A percentile compares a stretch with the other conserved stretches of the same genome.
These are phyloP conservation scores for Nasonia vitripennis DNA, from an alignment of 1,140 invertebrate species.

Conservation along the genomic window DNA sequence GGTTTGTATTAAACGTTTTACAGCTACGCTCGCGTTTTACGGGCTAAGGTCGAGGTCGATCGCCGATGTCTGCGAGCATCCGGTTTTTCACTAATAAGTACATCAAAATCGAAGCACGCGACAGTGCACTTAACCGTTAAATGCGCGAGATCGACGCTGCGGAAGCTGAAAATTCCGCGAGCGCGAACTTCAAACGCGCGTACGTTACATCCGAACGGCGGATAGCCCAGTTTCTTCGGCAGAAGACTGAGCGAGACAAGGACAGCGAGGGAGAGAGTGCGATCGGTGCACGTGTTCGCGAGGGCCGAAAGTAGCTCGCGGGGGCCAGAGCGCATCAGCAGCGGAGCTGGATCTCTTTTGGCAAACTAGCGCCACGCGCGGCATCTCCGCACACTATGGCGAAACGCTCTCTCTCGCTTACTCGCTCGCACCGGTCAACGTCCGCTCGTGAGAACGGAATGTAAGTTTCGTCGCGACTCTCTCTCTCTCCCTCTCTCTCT, in stretches of 20 bases:
- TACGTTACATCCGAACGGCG: background rate
- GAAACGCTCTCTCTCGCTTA: slow-evolving; percentile 15
- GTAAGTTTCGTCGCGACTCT: slow-evolving; percentile 63
- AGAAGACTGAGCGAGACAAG: background rate
- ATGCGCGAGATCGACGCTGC: background rate
- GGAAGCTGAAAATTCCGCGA: background rate
- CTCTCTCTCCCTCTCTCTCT: background rate
- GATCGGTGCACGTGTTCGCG: background rate
- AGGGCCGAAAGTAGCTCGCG: background rate
- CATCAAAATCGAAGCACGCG: no score
- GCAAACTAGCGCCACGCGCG: slow-evolving; percentile 34
- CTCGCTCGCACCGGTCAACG: slow-evolving; percentile 57
- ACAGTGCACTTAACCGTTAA: no score
- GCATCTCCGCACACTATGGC: slow-evolving; percentile 36
- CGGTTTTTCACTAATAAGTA: no score
- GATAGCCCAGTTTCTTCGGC: background rate
- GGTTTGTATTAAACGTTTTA: no score
- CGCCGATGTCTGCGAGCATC: no score
- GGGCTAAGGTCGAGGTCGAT: no score
- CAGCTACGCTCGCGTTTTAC: no score
- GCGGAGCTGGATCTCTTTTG: slow-evolving; percentile 20
- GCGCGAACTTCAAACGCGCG: background rate
- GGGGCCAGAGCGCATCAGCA: background rate
- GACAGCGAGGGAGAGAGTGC: background rate
- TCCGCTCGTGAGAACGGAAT: slow-evolving; percentile 66